phyloP scores from a whole-genome alignment of 2,113 vertebrate species.

The Ceyx margarethae region DNA sequence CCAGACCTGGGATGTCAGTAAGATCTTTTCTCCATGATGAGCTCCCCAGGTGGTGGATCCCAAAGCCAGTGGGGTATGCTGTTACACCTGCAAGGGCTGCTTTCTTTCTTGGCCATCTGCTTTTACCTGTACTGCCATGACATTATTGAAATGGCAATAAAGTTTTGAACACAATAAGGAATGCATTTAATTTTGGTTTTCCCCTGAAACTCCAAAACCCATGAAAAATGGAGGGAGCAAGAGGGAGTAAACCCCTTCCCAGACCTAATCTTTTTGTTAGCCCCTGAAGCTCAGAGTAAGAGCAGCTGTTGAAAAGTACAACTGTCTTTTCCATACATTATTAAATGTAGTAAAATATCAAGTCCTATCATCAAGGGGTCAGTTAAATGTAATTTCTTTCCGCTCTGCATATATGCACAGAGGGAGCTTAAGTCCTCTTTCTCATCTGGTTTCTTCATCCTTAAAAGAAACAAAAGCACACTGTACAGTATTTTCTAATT shows the following conservation, averaged over 20 bases:
- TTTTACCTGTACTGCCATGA: background rate
- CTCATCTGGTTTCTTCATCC: constrained; percentile 41
- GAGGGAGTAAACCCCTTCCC: background rate
- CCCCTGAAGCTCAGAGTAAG: constrained; percentile 22
- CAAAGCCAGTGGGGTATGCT: background rate
- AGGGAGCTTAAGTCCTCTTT: constrained; percentile 10
- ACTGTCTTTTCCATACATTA: constrained; percentile 32
- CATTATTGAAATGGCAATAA: background rate
- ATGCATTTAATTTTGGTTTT: background rate
- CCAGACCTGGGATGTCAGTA: background rate
- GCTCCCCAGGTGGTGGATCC: background rate
- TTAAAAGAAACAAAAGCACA: constrained; percentile 58
- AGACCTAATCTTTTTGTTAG: background rate
- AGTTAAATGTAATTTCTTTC: constrained; percentile 60
- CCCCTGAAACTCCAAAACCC: background rate
- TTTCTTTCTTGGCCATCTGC: constrained; percentile 6
- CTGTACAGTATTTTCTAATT: constrained; percentile 48
- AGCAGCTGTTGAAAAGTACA: constrained; percentile 48
- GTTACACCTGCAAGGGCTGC: background rate
- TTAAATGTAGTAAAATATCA: constrained; percentile 33
- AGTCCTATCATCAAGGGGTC: constrained; percentile 47
- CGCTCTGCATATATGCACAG: constrained; percentile 18
- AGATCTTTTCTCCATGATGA: background rate
- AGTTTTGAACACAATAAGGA: background rate
- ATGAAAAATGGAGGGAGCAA: background rate